Evolutionary conservation across 1,140 invertebrate genomes (phyloP).

Genomic region (Diabrotica virgifera): DNA sequence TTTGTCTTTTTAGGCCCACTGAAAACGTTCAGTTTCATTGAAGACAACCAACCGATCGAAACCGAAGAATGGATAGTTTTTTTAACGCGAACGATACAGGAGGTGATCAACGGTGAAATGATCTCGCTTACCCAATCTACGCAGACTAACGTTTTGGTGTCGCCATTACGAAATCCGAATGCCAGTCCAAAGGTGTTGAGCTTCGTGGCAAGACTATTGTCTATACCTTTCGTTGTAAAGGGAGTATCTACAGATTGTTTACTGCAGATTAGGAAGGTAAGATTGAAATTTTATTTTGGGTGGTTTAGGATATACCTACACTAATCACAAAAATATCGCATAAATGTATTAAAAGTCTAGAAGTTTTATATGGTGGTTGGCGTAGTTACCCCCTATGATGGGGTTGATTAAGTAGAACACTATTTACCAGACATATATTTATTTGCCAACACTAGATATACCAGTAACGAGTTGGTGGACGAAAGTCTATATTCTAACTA

Average conservation of each 20-base stretch:
- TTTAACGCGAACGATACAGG: conserved; percentile 64
- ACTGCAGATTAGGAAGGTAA: conserved; percentile 58
- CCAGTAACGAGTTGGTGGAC: no score
- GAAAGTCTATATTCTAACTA: no score
- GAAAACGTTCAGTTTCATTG: conserved; percentile 43
- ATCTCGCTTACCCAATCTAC: conserved; percentile 68
- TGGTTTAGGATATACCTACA: no score
- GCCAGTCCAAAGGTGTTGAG: conserved; percentile 62
- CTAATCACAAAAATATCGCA: no score
- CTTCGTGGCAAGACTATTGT: conserved; percentile 67
- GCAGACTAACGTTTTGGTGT: conserved; percentile 64
- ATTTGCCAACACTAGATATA: no score
- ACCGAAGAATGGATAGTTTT: conserved; percentile 81
- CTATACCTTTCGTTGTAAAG: conserved; percentile 65
- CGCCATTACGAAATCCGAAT: conserved; percentile 64
- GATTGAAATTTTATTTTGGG: background rate
- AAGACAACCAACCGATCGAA: conserved; percentile 64
- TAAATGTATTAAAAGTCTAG: no score
- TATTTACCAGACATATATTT: no score
- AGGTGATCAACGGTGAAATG: conserved; percentile 71
- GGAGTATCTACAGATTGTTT: conserved; percentile 53
- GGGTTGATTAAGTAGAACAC: no score
- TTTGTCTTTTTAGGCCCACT: conserved; percentile 22
- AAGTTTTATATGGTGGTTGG: no score
- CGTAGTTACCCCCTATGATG: no score